phyloP scores from a whole-genome alignment of 2,888 invertebrate genomes.

The Sinopyrophorus schimmeli region DNA sequence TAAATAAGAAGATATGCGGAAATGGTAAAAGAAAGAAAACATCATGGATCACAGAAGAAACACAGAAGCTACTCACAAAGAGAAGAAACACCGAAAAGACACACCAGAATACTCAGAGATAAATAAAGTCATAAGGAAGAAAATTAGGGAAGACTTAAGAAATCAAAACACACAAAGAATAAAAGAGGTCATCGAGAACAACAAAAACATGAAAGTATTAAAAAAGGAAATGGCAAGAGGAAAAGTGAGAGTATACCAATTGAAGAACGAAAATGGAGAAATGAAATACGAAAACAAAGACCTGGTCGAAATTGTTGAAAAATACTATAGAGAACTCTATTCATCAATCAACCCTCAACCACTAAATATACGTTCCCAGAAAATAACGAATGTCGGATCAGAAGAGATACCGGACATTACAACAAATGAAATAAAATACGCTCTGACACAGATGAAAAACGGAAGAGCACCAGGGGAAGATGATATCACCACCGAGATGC shows the following conservation, averaged over 20 bases:
- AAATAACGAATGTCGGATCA: neutral
- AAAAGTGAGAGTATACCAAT: neutral
- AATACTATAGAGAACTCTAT: neutral
- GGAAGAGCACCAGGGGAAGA: constrained; percentile 1
- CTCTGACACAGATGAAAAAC: neutral
- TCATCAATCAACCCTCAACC: constrained; percentile 1
- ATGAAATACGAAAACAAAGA: neutral
- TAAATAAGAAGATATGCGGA: too few relatives aligned
- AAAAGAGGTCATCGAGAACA: neutral
- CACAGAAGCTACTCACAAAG: too few relatives aligned
- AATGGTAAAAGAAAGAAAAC: too few relatives aligned
- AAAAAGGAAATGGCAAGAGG: neutral
- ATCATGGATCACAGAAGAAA: neutral
- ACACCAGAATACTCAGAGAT: constrained; percentile 1
- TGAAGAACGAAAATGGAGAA: neutral
- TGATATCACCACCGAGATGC: neutral
- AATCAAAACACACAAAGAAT: neutral
- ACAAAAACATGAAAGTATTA: constrained; percentile 5
- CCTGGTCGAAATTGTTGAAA: neutral
- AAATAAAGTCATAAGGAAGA: neutral
- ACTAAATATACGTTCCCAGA: neutral
- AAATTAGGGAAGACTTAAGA: neutral
- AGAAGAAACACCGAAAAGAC: too few relatives aligned
- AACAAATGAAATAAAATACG: constrained; percentile 2
- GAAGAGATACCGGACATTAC: neutral